Percentiles rank a stretch among this genome's conserved stretches.
Conservation (phyloP, 2,113 vertebrate genomes). For the Daphoenositta chrysoptera region DNA sequence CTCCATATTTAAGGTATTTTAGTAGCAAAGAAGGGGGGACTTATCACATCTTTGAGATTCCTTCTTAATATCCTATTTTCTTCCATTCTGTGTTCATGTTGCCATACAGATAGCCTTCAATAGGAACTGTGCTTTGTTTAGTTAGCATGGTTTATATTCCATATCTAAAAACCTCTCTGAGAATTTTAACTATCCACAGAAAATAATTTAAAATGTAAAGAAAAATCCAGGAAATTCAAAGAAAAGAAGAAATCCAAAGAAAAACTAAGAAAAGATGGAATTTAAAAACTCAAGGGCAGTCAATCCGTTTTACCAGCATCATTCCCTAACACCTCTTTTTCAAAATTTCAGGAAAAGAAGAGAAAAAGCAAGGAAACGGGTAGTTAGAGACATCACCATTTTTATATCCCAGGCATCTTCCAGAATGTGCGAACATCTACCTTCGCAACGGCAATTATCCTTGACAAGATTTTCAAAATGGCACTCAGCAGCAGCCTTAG, state of each 20-base stretch:
- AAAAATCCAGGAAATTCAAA: not conserved
- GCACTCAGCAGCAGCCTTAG: not conserved
- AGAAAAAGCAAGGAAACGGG: not conserved
- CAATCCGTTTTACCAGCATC: not conserved
- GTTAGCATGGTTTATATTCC: not conserved
- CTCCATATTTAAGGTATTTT: not conserved
- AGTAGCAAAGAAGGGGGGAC: not conserved
- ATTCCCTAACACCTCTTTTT: not conserved
- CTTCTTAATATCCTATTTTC: not conserved
- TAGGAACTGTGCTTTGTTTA: not conserved
- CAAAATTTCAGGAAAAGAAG: not conserved
- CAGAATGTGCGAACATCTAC: not conserved
- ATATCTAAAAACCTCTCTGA: not conserved
- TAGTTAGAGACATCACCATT: not conserved
- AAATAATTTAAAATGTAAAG: not conserved
- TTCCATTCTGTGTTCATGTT: not conserved
- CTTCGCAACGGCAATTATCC: not conserved
- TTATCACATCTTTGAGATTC: not conserved
- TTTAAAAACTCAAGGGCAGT: not conserved
- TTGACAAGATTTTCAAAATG: not conserved
- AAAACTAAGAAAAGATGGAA: not conserved
- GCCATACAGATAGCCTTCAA: not conserved
- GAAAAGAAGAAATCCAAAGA: not conserved
- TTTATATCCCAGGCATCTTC: not conserved
- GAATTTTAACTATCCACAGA: not conserved